Base-by-base conservation (phyloP, 2,888 invertebrate species). In the Trachelus stipa region DNA sequence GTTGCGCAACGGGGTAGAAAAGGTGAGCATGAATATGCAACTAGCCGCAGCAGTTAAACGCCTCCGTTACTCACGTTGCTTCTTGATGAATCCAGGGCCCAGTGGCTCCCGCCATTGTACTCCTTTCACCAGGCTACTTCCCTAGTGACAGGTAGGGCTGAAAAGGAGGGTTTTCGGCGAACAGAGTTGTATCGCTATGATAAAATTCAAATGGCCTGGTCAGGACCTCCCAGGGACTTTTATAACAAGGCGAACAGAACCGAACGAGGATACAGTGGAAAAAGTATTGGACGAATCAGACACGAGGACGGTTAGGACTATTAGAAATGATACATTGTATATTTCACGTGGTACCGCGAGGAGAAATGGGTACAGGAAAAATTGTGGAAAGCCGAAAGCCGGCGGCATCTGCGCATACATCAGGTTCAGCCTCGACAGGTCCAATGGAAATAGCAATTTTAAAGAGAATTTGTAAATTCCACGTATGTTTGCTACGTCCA, bases 1-100 rank as follows among this genome's bases (percentile, higher is more conserved):
- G 82, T 84, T 86, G 84, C 82, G 81, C 85, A 83, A 79, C 83
- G 81, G 75, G 76, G 78, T 81, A 77, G 80, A 83, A 83, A 86
- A 85, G 85, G 84, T 84, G 83, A 83, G 82, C 87, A 88, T 88
- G 88, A 88, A 88, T 88, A 88, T 88, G 87, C 88, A 88, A 87
- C 86, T 85, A 87, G 82, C 86, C 85, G 81, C 85, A 85, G 84
- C 84, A 86, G 87, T 87, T 88, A 88, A 88, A 87, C 87, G 85
- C 85, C 86, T 84, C 83, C 85, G 84, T 87, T 87, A 84, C 88
- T 83, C 85, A 82, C 84, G 85, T 85, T 82, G 84, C 83, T 86
- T 81, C 85, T 86, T 84, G 85, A 86, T 85, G 84, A 88, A 86
- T 85, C 85, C 82, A 79, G 23, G 79, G 23, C 56, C 74, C 79